Evolutionary conservation across 2,888 invertebrate species (phyloP).

Genomic region (Bimastos eiseni): DNA sequence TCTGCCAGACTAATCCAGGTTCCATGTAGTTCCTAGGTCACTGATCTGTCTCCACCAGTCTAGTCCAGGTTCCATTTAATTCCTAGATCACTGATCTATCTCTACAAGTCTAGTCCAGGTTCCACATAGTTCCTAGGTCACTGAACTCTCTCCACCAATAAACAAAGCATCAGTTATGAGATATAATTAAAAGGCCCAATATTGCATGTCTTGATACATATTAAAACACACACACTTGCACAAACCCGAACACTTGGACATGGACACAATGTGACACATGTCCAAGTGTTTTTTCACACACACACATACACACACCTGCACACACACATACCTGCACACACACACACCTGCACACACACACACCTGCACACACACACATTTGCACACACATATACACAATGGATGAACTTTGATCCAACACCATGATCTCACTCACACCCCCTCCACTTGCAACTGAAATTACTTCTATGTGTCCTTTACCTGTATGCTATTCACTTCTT

Average conservation of each 20-base stretch:
- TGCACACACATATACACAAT: not conserved
- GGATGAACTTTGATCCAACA: not conserved
- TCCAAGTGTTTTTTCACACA: too few relatives aligned
- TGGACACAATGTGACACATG: too few relatives aligned
- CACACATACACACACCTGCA: not conserved
- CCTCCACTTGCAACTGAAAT: not conserved
- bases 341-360: not conserved
- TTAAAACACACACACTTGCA: not conserved
- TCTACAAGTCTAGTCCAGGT: not conserved
- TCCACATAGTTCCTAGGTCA: not conserved
- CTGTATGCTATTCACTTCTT: conserved; percentile 20
- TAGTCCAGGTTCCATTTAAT: too few relatives aligned
- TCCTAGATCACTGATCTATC: not conserved
- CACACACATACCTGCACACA: not conserved
- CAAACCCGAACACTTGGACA: too few relatives aligned
- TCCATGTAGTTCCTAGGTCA: too few relatives aligned
- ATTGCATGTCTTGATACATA: not conserved
- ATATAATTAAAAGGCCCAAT: not conserved
- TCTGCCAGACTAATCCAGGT: too few relatives aligned
- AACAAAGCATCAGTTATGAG: not conserved
- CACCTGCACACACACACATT: not conserved
- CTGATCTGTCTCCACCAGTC: too few relatives aligned
- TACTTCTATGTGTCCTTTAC: not conserved
- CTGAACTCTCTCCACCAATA: too few relatives aligned
- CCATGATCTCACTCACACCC: not conserved